Evolutionary conservation across 1,140 invertebrate species (phyloP).

Genomic region (Micrasema minimum): DNA sequence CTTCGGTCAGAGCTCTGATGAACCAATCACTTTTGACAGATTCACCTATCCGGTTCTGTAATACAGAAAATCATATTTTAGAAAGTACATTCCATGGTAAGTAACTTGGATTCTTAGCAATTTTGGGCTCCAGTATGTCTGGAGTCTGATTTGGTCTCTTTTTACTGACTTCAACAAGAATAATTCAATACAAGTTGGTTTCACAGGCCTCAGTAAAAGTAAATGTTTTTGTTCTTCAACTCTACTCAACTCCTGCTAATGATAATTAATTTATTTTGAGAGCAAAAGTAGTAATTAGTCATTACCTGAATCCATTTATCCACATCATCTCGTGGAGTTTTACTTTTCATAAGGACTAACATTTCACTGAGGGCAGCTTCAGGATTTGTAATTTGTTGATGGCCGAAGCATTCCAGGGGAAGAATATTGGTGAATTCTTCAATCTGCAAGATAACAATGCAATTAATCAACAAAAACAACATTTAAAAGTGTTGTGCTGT

Average conservation of each 20-base stretch:
- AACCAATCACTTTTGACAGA: conserved; percentile 72
- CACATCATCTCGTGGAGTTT: conserved; percentile 1
- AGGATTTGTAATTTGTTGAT: background rate
- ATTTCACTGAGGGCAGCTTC: conserved; percentile 6
- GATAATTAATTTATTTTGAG: no score
- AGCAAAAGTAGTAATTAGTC: no score
- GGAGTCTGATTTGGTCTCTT: no score
- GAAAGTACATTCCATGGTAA: no score
- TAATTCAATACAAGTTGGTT: no score
- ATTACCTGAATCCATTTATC: conserved; percentile 33
- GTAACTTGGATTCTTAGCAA: no score
- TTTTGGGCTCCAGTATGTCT: no score
- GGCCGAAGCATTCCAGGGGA: conserved; percentile 21
- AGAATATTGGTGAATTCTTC: conserved; percentile 18
- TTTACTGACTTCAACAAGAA: no score
- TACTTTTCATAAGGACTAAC: conserved; percentile 13
- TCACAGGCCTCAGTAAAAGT: no score
- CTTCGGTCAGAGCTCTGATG: conserved; percentile 79
- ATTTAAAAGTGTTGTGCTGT: no score
- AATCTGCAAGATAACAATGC: conserved; percentile 11
- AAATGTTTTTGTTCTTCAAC: no score
- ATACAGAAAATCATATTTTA: conserved; percentile 1
- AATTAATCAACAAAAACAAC: conserved; percentile 12
- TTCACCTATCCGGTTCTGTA: conserved; percentile 68
- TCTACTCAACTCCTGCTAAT: no score